These are phyloP conservation scores for Myathropa florea DNA, from an alignment of 2,888 invertebrate species.

Conservation along the genomic window DNA sequence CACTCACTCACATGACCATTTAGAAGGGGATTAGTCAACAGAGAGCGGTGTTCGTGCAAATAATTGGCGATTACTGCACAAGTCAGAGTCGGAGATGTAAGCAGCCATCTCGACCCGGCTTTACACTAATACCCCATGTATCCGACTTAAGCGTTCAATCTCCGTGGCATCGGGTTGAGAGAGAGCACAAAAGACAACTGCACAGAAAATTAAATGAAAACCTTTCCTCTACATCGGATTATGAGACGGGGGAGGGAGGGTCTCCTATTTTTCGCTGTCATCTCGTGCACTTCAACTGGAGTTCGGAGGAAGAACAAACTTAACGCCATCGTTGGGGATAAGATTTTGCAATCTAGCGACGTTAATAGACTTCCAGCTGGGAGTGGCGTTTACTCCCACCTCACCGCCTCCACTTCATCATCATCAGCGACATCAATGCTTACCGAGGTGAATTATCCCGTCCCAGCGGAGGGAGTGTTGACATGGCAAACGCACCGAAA, in stretches of 20 bases:
- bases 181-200: neutral
- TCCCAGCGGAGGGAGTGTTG: constrained; percentile 28
- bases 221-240: neutral
- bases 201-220: constrained; percentile 25
- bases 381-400: neutral
- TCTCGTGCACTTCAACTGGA: neutral
- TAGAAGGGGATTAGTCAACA: neutral
- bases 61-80: constrained; percentile 26
- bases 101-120: neutral
- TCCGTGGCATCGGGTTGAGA: neutral
- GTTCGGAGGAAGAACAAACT: neutral
- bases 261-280: constrained; percentile 23
- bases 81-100: neutral
- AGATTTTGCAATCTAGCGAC: constrained; percentile 24
- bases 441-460: constrained; percentile 46
- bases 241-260: neutral
- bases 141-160: constrained; percentile 3
- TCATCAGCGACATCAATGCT: constrained; percentile 15
- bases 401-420: constrained; percentile 35
- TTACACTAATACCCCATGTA: neutral
- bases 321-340: constrained; percentile 4
- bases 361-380: constrained; percentile 39
- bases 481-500: neutral
- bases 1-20: neutral
- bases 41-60: constrained; percentile 6